Base-by-base conservation (phyloP, 2,113 vertebrate genomes). In the Rhea americana region DNA sequence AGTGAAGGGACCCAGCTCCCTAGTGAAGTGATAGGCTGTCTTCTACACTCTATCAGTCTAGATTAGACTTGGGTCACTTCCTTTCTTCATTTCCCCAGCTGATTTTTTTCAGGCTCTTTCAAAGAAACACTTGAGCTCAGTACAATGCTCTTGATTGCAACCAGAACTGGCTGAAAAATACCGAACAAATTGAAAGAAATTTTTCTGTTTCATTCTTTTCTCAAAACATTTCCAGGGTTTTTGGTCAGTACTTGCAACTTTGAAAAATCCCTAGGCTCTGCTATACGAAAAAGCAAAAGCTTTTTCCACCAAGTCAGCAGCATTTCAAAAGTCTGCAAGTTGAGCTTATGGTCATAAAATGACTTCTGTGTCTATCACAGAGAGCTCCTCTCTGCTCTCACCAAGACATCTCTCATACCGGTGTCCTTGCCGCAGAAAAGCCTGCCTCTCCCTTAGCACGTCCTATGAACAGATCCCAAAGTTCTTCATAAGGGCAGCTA, bases 111-210 rank as follows among this genome's bases (percentile, higher is more conserved):
- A 84, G n/a, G 20, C 48, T 90, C 61, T 88, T 88, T 88, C 79
- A 94, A 75, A 93, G 85, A 83, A 91, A 77, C n/a, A 25, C 74
- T 91, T 3, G 2, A 81, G 56, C 43, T 72, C 80, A 70, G 62
- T 84, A 90, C 85, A 93, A 65, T 86, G 77, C 84, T 93, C 91
- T 84, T 94, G 91, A 83, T 86, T 96, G 87, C 91, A 93, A 91
- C 79, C 82, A 96, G 87, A 90, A 90, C 56, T 8, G 76, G 79
- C 47, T 91, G 88, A 58, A 93, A 95, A 95, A 93, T 22, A 85
- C 76, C 93, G 85, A 94, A 91, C 91, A 85, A 83, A 95, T 93
- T 95, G 89, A 47, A 87, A 83, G 65, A 95, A 5, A 75, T 87
- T 83, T 82, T 93, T 22, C 61, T 82, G 79, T 77, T 81, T 92